Evolutionary conservation across 2,888 invertebrate species (phyloP), one percentile per base, ranked within the genome.

Genomic region (Dryocosmus kuriphilus): DNA sequence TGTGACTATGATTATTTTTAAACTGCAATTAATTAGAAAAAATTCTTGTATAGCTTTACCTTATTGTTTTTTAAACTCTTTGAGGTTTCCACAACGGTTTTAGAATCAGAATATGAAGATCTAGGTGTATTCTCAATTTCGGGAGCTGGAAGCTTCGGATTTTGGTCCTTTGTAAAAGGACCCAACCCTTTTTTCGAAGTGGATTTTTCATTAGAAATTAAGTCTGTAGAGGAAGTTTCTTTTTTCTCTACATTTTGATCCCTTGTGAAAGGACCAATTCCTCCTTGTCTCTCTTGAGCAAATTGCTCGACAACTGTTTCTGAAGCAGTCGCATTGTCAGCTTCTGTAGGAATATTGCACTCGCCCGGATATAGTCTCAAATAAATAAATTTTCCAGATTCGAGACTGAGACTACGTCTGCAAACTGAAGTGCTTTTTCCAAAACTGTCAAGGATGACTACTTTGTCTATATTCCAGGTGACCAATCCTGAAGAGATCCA

Each of bases 401-500:
- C 94, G 38, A 98, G 92, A 76, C 95, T 94, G 41, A 97, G 92
- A 75, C 95, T 95, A 83, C 95, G 94, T 85, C 95, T 95, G 89
- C 97, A 98, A 78, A 96, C 94, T 0, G 97, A 97, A 78, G 96
- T 94, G 81, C 96, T 95, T 88, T 96, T 95, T 19, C 97, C 96
- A 88, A 96, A 97, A 90, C 97, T 97, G 89, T 97, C 97, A 63
- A 95, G 95, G 24, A 98, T 93, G 75, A 96, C 94, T 30, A 98
- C 94, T 91, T 97, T 97, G 91, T 97, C 96, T 80, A 98, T 94
- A 85, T 94, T 94, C 94, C 98, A 96, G 77, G 95, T 94, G 55
- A 95, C 94, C 77, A 97, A 93, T 1, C 97, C 97, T 27, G 96
- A 96, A 41, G 96, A 96, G 77, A 98, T 93, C 98, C 98, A 98